Evolutionary conservation across 2,888 invertebrate species (phyloP).

Genomic region (Cryptocephalus moraei): DNA sequence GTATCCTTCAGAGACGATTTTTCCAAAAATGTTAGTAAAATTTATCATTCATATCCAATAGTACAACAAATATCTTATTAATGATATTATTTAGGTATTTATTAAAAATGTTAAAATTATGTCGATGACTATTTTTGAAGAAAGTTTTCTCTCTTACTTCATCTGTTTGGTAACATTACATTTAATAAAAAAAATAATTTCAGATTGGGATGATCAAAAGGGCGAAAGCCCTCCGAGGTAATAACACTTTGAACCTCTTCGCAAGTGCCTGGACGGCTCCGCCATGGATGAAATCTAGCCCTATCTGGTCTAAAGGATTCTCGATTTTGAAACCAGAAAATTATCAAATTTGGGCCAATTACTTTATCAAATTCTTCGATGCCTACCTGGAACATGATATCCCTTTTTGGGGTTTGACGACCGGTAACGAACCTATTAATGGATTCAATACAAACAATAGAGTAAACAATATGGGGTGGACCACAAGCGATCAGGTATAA

Average conservation of each 20-base stretch:
- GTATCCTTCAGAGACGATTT: no score
- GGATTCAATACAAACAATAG: slow-evolving; percentile 12
- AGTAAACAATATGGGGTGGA: slow-evolving; percentile 14
- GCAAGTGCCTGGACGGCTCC: slow-evolving; percentile 44
- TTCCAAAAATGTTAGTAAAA: no score
- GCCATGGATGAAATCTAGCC: slow-evolving; percentile 41
- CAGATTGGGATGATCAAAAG: slow-evolving; percentile 22
- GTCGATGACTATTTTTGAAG: no score
- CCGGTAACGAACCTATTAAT: slow-evolving; percentile 77
- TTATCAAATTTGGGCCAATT: slow-evolving; percentile 72
- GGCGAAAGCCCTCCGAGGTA: slow-evolving; percentile 17
- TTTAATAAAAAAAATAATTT: no score
- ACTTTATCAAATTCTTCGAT: slow-evolving; percentile 69
- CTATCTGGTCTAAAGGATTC: slow-evolving; percentile 25
- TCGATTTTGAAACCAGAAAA: slow-evolving; percentile 27
- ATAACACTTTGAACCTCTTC: slow-evolving; percentile 33
- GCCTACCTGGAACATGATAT: slow-evolving; percentile 58
- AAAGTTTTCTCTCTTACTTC: no score
- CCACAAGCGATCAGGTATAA: not conserved
- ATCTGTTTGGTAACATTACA: no score
- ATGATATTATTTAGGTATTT: no score
- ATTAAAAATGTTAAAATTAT: no score
- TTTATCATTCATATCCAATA: no score
- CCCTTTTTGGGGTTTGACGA: slow-evolving; percentile 72
- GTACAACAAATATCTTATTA: no score